Conservation (phyloP, 2,888 invertebrate species). For the Chorisops tibialis region DNA sequence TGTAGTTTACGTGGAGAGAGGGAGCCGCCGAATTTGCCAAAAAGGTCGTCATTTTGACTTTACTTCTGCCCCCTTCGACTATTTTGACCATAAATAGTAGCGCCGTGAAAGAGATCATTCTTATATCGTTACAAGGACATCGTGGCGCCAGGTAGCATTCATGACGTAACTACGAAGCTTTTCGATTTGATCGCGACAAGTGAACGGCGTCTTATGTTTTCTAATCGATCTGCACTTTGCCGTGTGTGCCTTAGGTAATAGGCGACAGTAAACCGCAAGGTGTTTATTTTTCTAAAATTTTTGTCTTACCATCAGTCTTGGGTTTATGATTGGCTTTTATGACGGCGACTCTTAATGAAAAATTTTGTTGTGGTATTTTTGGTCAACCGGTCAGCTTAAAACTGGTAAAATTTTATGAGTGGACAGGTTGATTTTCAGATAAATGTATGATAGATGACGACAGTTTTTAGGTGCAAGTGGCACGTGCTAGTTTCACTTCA, state of each 20-base stretch:
- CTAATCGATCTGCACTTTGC: constrained; percentile 23
- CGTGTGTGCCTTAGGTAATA: constrained; percentile 1
- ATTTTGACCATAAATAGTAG: constrained; percentile 22
- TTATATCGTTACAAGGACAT: constrained; percentile 21
- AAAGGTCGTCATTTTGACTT: neutral
- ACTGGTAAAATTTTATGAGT: no score
- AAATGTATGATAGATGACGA: no score
- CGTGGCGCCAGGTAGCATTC: constrained; percentile 16
- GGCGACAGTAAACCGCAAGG: constrained; percentile 5
- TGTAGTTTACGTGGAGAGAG: neutral
- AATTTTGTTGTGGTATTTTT: no score
- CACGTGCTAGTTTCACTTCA: no score
- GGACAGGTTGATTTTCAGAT: no score
- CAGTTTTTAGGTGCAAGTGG: no score
- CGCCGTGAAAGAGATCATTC: constrained; percentile 4
- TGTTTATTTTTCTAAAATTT: no score
- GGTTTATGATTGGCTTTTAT: no score
- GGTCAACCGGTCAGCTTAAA: no score
- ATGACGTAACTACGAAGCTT: constrained; percentile 17
- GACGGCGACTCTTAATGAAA: no score
- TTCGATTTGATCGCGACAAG: constrained; percentile 9
- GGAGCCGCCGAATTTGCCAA: constrained; percentile 2
- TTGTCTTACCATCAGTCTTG: no score
- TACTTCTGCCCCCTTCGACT: constrained; percentile 8
- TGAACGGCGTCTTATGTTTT: constrained; percentile 18